These are phyloP conservation scores for Mormyrus proboscirostris DNA, from an alignment of 2,797 vertebrate genomes.

Conservation along the genomic window DNA sequence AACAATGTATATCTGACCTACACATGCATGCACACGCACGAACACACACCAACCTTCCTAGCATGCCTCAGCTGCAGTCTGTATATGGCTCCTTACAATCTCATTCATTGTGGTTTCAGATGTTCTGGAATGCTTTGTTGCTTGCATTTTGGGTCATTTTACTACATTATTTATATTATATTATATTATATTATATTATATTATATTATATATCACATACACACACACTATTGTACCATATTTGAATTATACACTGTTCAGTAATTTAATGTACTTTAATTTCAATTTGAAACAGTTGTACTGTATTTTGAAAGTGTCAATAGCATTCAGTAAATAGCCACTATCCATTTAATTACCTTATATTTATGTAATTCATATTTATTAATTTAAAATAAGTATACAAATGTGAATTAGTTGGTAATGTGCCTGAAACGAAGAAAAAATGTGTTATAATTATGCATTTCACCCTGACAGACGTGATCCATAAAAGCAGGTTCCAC, in stretches of 20 bases:
- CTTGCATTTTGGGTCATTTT: not conserved
- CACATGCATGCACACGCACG: not conserved
- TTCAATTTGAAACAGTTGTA: no score
- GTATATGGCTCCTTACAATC: not conserved
- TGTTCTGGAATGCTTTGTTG: not conserved
- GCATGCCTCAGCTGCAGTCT: not conserved
- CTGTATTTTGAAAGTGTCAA: no score
- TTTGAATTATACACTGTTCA: no score
- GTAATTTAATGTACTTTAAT: no score
- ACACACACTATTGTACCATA: no score
- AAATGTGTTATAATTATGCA: not conserved
- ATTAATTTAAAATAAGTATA: not conserved
- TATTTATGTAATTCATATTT: not conserved
- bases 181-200: no score
- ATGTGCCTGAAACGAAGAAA: not conserved
- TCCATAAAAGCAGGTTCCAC: not conserved
- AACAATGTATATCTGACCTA: not conserved
- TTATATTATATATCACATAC: no score
- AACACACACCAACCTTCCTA: not conserved
- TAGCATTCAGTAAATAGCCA: not conserved
- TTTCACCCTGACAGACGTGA: not conserved
- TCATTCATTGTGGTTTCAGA: not conserved
- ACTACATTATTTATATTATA: no score
- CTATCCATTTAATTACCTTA: not conserved
- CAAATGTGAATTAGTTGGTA: not conserved